Evolutionary conservation across 2,888 invertebrate genomes (phyloP).

Genomic region (Brachylomia viminalis): DNA sequence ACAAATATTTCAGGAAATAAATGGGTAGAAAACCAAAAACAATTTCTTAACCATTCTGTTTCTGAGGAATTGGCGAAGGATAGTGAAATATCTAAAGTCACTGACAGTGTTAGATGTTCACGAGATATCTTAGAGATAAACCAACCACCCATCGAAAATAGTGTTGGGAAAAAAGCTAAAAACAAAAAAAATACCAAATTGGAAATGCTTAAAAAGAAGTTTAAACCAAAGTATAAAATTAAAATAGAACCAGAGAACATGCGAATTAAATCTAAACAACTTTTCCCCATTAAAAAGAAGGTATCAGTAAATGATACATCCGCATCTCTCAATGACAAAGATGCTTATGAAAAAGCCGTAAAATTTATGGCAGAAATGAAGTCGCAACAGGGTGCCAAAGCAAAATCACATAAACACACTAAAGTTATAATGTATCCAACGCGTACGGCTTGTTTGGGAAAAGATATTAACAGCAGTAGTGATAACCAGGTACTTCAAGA

Average conservation of each 20-base stretch:
- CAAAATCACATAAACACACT: slow-evolving; percentile 11
- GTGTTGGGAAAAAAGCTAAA: slow-evolving; percentile 56
- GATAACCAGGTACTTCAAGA: slow-evolving; percentile 7
- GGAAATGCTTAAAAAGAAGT: slow-evolving; percentile 76
- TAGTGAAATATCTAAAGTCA: slow-evolving; percentile 11
- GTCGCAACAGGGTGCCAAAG: slow-evolving; percentile 62
- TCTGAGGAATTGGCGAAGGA: slow-evolving; percentile 4
- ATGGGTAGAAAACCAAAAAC: background rate
- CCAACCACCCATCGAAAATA: slow-evolving; percentile 17
- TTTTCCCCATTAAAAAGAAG: slow-evolving; percentile 51
- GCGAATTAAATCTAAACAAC: slow-evolving; percentile 63
- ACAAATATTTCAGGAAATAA: slow-evolving; percentile 8
- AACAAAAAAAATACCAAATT: slow-evolving; percentile 76
- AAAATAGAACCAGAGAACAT: slow-evolving; percentile 63
- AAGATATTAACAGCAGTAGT: background rate
- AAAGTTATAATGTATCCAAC: slow-evolving; percentile 11
- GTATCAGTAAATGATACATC: slow-evolving; percentile 61
- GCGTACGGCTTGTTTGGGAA: background rate
- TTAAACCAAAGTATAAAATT: slow-evolving; percentile 81
- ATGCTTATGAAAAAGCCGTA: slow-evolving; percentile 81
- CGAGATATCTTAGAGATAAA: slow-evolving; percentile 9
- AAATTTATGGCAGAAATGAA: slow-evolving; percentile 80
- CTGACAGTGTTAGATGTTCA: slow-evolving; percentile 1
- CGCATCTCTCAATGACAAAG: slow-evolving; percentile 74
- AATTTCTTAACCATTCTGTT: background rate